Conservation (phyloP, 2,113 vertebrate species). For the Marmota monax region DNA sequence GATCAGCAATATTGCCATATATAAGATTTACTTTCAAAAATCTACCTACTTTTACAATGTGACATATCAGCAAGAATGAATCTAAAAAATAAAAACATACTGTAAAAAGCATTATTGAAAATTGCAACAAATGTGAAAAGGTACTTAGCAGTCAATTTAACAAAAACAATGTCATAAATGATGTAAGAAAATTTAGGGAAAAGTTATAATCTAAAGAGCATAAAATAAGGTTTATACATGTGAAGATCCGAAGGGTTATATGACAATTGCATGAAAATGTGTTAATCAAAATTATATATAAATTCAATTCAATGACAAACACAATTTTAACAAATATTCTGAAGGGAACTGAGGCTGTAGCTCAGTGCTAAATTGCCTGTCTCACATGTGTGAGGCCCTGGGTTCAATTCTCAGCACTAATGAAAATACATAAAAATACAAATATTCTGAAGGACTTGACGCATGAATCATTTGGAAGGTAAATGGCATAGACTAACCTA, state of each 20-base stretch:
- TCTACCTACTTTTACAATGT: not conserved
- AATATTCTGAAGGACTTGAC: not conserved
- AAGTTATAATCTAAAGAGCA: not conserved
- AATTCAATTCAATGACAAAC: not conserved
- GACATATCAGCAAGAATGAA: not conserved
- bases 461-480: not conserved
- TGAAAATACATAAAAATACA: too few species aligned
- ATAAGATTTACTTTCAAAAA: not conserved
- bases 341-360: too few species aligned
- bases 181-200: not conserved
- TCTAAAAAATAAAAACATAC: not conserved
- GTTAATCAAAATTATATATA: not conserved
- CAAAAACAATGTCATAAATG: not conserved
- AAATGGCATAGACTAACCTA: not conserved
- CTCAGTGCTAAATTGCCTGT: too few species aligned
- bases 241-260: not conserved
- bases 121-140: not conserved
- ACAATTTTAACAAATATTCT: not conserved
- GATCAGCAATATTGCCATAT: not conserved
- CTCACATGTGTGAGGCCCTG: too few species aligned
- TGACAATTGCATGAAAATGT: not conserved
- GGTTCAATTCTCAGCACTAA: too few species aligned
- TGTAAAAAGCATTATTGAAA: not conserved
- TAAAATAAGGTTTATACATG: not conserved
- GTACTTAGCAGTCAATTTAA: not conserved